Evolutionary conservation across 1,140 invertebrate species (phyloP).

Genomic region (Penaeus vannamei): DNA sequence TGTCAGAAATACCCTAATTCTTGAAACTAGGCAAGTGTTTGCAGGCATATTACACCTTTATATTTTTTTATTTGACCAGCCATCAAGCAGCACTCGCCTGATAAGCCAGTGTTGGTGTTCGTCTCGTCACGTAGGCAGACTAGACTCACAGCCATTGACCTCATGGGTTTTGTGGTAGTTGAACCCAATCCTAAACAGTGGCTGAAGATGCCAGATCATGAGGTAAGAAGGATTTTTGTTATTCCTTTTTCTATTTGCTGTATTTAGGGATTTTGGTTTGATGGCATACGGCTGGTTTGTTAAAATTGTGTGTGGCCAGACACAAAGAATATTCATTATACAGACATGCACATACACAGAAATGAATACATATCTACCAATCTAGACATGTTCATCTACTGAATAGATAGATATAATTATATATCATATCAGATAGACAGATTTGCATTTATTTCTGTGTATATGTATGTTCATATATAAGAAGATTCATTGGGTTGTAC

Average conservation of each 20-base stretch:
- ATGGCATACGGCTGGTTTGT: no score
- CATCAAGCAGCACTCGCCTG: constrained; percentile 92
- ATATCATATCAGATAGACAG: no score
- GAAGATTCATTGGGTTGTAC: no score
- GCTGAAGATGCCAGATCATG: constrained; percentile 88
- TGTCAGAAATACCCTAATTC: no score
- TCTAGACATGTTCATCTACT: no score
- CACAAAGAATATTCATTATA: no score
- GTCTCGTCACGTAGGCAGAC: constrained; percentile 99
- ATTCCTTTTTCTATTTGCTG: not conserved
- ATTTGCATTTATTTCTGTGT: no score
- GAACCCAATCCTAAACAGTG: constrained; percentile 96
- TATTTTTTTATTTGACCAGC: constrained; percentile 74
- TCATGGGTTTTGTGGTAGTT: constrained; percentile 92
- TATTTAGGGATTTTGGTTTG: not conserved
- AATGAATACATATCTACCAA: no score
- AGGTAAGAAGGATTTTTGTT: constrained; percentile 77
- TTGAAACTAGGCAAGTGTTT: not conserved
- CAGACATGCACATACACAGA: no score
- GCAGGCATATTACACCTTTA: not conserved
- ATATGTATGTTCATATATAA: no score
- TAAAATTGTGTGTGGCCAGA: no score
- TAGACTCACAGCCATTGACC: constrained; percentile 94
- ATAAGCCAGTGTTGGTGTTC: constrained; percentile 93
- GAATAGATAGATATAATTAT: no score